Conservation (phyloP, 2,888 invertebrate genomes). For the Pachliopta kotzebuea region DNA sequence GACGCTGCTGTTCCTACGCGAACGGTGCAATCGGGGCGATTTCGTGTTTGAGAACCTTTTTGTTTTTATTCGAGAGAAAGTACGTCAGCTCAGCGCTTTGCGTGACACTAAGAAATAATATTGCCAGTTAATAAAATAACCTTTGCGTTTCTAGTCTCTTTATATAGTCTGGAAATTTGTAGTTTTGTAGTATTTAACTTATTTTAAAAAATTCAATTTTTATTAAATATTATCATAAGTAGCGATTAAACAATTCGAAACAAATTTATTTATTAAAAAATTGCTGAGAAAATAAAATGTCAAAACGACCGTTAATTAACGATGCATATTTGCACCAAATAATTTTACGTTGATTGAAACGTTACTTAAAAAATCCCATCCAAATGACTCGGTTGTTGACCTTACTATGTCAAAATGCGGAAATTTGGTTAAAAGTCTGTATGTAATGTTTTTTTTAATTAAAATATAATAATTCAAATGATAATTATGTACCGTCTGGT, state of each 20-base stretch:
- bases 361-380: conserved; percentile 38
- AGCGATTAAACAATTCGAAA: too few species aligned
- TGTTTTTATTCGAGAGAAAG: conserved; percentile 31
- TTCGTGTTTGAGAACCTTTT: conserved; percentile 31
- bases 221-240: too few species aligned
- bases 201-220: too few species aligned
- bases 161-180: too few species aligned
- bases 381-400: conserved; percentile 66
- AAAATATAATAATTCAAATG: conserved; percentile 30
- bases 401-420: conserved; percentile 66
- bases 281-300: not conserved
- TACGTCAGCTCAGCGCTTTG: conserved; percentile 26
- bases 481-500: conserved; percentile 29
- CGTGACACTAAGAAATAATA: conserved; percentile 17
- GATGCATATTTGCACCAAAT: not conserved
- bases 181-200: too few species aligned
- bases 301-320: conserved; percentile 7
- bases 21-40: conserved; percentile 31
- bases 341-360: conserved; percentile 31
- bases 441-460: conserved; percentile 48
- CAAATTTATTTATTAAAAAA: too few species aligned
- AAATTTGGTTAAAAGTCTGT: conserved; percentile 52
- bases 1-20: conserved; percentile 45
- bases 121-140: conserved; percentile 32
- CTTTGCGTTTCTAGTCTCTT: not conserved